Evolutionary conservation across 2,888 invertebrate species (phyloP), one percentile per base, ranked within the genome.

Genomic region (Ctena decussata): DNA sequence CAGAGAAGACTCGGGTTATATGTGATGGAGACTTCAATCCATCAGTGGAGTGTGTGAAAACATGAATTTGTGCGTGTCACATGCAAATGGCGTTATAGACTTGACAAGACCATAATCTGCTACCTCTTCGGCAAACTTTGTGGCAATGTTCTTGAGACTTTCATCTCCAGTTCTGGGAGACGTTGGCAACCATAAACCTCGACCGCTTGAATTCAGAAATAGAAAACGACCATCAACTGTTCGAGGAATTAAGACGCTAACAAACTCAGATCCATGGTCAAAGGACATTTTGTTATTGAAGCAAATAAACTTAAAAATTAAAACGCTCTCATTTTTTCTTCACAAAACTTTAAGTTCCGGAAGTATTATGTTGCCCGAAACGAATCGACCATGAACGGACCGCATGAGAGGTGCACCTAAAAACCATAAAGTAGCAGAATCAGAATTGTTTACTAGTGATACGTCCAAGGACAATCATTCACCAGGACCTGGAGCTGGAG

Each of bases 101-200:
- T n/a, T n/a, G n/a, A n/a, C n/a, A n/a, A n/a, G n/a, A n/a, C n/a
- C n/a, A n/a, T n/a, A n/a, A n/a, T n/a, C n/a, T n/a, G n/a, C n/a
- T 86, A 94, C 95, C 94, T 94, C 90, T 75, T 92, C 92, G 21
- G 91, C 91, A 35, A 95, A 77, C 85, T 92, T 90, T 53, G 88
- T 80, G 0, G 95, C 95, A 77, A 93, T 90, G 35, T 85, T 77
- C 72, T 91, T 90, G 21, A 94, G 84, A 0, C 91, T 91, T 76
- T 94, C 93, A 30, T 86, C 89, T 41, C 87, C 90, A 24, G 82
- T 76, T 39, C 94, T 91, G 65, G 84, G 81, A 35, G 92, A 91
- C 75, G 91, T 92, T 35, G 95, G 95, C 44, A 95, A 81, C 95
- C 95, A 95, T 49, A 94, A 85, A 21, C 95, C 95, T 49, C 92